Evolutionary conservation across 2,888 invertebrate species (phyloP), one percentile per base, ranked within the genome.

Genomic region (Polydrusus cervinus): DNA sequence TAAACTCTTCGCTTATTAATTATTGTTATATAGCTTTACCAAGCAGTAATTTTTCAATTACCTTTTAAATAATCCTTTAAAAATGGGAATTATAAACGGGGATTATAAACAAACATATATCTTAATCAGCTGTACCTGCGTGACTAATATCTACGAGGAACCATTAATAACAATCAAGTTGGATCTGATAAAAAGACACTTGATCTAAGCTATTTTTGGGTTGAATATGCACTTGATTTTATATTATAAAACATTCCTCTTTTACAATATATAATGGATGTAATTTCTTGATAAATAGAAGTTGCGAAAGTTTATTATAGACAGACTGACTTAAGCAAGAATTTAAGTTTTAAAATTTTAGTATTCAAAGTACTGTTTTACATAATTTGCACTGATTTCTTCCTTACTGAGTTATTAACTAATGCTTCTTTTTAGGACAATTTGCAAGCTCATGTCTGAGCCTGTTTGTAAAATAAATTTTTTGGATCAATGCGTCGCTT

Each of bases 131-230:
- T 71, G 75, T 76, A 77, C 75, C 77, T 78, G 76, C 75, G 76
- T 71, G 76, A 77, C 76, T 72, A 71, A 75, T 67, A 38, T 66
- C 68, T 45, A 68, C 45, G 47, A 73, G 70, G 51, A 71, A 77
- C 78, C 78, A 81, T 81, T 80, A 81, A 80, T 81, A 81, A 81
- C 79, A 81, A 81, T 81, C 81, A 81, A 80, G 79, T 78, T 75
- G 78, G 79, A 80, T 80, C 80, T 79, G 79, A 80, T 79, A 80
- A 76, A 74, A 78, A 57, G 71, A 71, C 71, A 67, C 53, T 25
- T 13, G 53, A 25, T 30, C 53, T 53, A 20, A 53, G 30, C n/a
- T 53, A 53, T 53, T 30, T 20, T 30, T 53, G 0, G 53, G 30
- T 30, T 53, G 11, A 53, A n/a, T 53, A 53, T 53, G 53, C 25